These are phyloP conservation scores for Eugnorisma glareosa DNA, from an alignment of 2,888 invertebrate genomes.

Conservation along the genomic window DNA sequence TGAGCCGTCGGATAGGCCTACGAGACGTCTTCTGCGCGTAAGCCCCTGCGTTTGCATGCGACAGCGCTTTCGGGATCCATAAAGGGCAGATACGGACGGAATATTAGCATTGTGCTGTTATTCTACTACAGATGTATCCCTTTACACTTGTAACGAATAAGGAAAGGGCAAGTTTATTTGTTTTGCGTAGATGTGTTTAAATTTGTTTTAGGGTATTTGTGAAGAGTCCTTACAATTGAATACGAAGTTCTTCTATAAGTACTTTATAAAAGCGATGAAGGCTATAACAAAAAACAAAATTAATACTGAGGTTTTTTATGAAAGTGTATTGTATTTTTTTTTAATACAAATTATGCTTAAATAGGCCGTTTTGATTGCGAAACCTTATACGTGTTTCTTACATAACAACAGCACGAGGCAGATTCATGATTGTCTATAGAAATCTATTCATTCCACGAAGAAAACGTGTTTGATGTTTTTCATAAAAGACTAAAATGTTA, in stretches of 20 bases:
- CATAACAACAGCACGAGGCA: neutral
- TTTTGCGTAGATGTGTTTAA: slow-evolving; percentile 5
- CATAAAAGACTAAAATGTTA: neutral
- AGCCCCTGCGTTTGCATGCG: slow-evolving; percentile 63
- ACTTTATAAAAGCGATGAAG: neutral
- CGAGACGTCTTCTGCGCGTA: slow-evolving; percentile 54
- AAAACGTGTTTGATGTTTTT: neutral
- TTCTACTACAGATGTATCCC: slow-evolving; percentile 48
- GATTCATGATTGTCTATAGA: neutral
- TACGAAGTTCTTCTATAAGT: neutral
- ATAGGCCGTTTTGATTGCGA: neutral
- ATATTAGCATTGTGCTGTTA: slow-evolving; percentile 54
- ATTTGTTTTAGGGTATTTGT: neutral
- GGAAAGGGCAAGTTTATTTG: slow-evolving; percentile 38
- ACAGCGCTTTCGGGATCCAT: slow-evolving; percentile 53
- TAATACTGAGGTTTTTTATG: neutral
- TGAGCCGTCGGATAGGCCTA: slow-evolving; percentile 47
- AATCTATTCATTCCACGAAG: neutral
- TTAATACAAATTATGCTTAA: neutral
- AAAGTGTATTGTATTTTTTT: neutral
- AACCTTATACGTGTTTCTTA: neutral
- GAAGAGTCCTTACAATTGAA: neutral
- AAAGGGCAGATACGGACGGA: slow-evolving; percentile 54
- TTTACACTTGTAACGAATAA: slow-evolving; percentile 53
- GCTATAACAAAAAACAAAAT: neutral